Evolutionary conservation across 2,888 invertebrate genomes (phyloP), one percentile per base, ranked within the genome.

Genomic region (Athripsodes cinereus): DNA sequence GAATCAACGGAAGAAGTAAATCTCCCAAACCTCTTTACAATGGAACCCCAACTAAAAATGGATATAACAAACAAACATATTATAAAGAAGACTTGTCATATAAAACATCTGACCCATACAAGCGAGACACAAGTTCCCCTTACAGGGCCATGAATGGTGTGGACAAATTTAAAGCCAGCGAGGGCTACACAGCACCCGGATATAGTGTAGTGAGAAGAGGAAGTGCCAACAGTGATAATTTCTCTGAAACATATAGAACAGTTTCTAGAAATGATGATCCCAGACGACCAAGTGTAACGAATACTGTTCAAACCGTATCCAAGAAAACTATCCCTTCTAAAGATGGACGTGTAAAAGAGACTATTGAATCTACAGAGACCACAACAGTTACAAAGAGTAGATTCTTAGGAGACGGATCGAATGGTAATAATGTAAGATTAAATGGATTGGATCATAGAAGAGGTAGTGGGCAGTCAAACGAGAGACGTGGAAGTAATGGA

Each of bases 201-300:
- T 63, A 63, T 48, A 61, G 35, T 40, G 74, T 79, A 22, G 74
- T 82, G 50, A 75, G 87, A 57, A 78, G 86, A 55, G 85, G 85
- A 20, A 85, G 84, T 67, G 82, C 82, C 65, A 84, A 84, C 64
- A 84, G 84, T 63, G 86, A 86, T 62, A 86, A 87, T 68, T 87
- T 81, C 69, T 84, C 86, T 1, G 87, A 87, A 71, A 86, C 86
- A 0, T 86, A 85, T 67, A 82, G 85, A 67, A 85, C 86, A 64
- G 83, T 84, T 6, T 84, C 85, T 13, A 80, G 84, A 62, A 81
- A 82, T 8, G 85, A 83, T 58, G 84, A 87, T 69, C 86, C 86
- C 1, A 74, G 79, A 55, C 73, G 85, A 64, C 86, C 87, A 19
- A 84, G 83, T 66, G 79, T 87, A 55, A 87, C 88, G 21, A 85